Base-by-base conservation (phyloP, 2,113 vertebrate species). In the Ophthalmolycus amberensis region DNA sequence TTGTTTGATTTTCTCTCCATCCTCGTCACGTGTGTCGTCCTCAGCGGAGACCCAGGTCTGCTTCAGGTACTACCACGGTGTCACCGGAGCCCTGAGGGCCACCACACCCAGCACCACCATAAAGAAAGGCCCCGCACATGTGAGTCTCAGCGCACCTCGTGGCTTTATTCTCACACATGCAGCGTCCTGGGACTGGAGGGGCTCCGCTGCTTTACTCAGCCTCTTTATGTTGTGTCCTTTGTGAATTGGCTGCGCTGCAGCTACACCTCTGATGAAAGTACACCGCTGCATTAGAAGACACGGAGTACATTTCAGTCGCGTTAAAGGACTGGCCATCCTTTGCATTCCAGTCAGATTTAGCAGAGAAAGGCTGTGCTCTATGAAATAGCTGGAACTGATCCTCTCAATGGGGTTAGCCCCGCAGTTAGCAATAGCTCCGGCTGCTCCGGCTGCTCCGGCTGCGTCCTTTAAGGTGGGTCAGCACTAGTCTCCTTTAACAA, bases 21-120 rank as follows among this genome's bases (percentile, higher is more conserved):
- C 63, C 2, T 66, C 3, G 20, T 11, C 6, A 15, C 6, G 37
- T 46, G 77, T 87, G n/a, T 91, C 46, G 75, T 38, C 88, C 94
- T 77, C 82, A 99, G 98, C 95, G 78, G 98, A 99, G 96, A 99
- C 97, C 59, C 97, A 97, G 95, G 97, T 99, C 91, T 99, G 98
- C 95, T 99, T 99, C 95, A 98, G 97, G 91, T 99, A 99, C 88
- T 99, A 99, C 93, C 98, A 99, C 2, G 98, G 98, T 0, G 95
- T 97, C 63, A 99, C 95, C 0, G 98, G 98, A 87, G 97, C 97
- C 0, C 94, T 99, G 72, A 92, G 98, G 89, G 98, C 98, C 5
- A 99, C 97, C 6, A 99, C 98, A 27, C 96, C 97, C 0, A 98
- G 97, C 15, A 94, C 99, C 40, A 99, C 96, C 0, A 96, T 99